A percentile compares a stretch with the other conserved stretches of the same genome.
These are phyloP conservation scores for Sorex maritimensis DNA, from an alignment of 2,797 vertebrate genomes.

Conservation along the genomic window DNA sequence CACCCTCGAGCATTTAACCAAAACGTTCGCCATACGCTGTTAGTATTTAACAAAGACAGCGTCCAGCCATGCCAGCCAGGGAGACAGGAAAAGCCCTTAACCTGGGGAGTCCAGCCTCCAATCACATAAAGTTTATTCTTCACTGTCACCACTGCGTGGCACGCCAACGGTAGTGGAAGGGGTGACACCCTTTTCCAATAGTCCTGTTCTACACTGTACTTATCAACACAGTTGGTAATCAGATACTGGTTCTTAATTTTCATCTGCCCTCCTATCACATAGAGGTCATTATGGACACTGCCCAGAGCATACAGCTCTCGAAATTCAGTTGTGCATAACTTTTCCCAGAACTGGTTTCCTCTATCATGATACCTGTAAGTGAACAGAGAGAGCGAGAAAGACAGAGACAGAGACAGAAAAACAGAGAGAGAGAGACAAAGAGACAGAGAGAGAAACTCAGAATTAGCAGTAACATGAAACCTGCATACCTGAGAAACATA, in stretches of 20 bases:
- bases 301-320: slow-evolving; percentile 96
- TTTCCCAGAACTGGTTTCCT: slow-evolving; percentile 96
- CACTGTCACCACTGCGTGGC: slow-evolving; percentile 93
- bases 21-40: slow-evolving; percentile 40
- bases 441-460: slow-evolving; percentile 9
- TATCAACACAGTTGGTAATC: slow-evolving; percentile 97
- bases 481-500: slow-evolving; percentile 23
- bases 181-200: slow-evolving; percentile 95
- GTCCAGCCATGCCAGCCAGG: slow-evolving; percentile 35
- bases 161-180: slow-evolving; percentile 95
- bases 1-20: slow-evolving; percentile 13
- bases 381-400: neutral
- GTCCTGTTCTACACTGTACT: slow-evolving; percentile 94
- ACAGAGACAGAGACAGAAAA: neutral
- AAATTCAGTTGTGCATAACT: slow-evolving; percentile 94
- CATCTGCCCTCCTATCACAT: slow-evolving; percentile 97
- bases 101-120: slow-evolving; percentile 98
- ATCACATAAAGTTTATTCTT: slow-evolving; percentile 95
- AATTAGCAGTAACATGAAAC: slow-evolving; percentile 67
- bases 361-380: slow-evolving; percentile 94
- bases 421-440: neutral
- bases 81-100: slow-evolving; percentile 81
- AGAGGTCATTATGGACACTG: slow-evolving; percentile 93
- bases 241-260: slow-evolving; percentile 96
- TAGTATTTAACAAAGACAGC: slow-evolving; percentile 24